Conservation (phyloP, 2,797 vertebrate species). For the Stomatorhinus walkeri region DNA sequence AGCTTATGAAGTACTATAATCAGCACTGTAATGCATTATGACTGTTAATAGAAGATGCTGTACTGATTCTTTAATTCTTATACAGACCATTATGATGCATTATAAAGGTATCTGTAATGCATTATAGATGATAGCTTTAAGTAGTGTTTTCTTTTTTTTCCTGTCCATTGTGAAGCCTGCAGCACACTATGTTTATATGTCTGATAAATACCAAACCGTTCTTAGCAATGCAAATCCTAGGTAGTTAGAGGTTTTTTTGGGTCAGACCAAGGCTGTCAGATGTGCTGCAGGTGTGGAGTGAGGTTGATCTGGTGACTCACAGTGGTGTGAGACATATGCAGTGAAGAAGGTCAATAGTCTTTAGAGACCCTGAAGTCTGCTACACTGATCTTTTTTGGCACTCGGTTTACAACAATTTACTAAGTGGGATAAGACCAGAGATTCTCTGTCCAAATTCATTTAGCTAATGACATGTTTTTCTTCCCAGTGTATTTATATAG, state of each 20-base stretch:
- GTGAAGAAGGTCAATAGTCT: neutral
- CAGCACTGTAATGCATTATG: neutral
- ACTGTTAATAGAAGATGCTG: neutral
- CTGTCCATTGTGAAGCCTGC: neutral
- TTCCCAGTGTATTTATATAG: neutral
- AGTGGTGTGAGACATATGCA: neutral
- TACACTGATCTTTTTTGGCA: constrained; percentile 25
- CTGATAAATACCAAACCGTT: neutral
- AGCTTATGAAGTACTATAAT: neutral
- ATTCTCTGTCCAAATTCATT: constrained; percentile 32
- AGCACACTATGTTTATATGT: neutral
- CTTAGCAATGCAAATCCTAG: neutral
- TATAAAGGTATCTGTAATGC: neutral
- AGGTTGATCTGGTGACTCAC: neutral
- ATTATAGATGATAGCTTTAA: neutral
- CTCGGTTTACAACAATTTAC: constrained; percentile 32
- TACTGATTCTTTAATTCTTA: neutral
- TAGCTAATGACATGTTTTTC: constrained; percentile 27
- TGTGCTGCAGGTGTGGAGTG: neutral
- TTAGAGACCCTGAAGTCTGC: neutral
- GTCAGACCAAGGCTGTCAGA: neutral
- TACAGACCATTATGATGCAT: neutral
- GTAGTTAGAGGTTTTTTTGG: neutral
- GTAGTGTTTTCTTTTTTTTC: neutral
- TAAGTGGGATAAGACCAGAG: constrained; percentile 31